Base-by-base conservation (phyloP, 2,113 vertebrate species). In the Falcunculus frontatus region DNA sequence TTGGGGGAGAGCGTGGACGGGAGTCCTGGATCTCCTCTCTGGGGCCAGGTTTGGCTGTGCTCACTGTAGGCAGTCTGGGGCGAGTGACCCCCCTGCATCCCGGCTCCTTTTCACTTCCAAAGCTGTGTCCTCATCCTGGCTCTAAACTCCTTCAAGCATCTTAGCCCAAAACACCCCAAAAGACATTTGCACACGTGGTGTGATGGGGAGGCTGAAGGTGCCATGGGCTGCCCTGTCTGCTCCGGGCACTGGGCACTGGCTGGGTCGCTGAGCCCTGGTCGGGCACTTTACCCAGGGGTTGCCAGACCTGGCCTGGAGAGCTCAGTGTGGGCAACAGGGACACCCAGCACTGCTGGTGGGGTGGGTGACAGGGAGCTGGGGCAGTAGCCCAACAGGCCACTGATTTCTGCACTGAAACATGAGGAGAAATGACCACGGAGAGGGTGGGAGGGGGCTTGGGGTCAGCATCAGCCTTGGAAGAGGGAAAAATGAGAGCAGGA, bases 231-330 rank as follows among this genome's bases (percentile, higher is more conserved):
- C 23, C 14, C 11, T 41, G 0, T 26, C 29, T 41, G 42, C 42
- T n/a, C 35, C 0, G 1, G 42, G 87, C 5, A 11, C 35, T 13
- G 59, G n/a, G n/a, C 53, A 11, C 42, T 41, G 4, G 1, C 55
- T 33, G 6, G 18, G 22, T 37, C 0, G 1, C 50, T 11, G n/a
- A 79, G 49, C 46, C 35, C 35, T 0, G 0, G 10, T 7, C 0
- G 0, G 44, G 18, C n/a, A 5, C n/a, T 49, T 57, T 3, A 13
- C 15, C 37, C 37, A 10, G 22, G n/a, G 30, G 6, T 12, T 79
- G 49, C 26, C 76, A 64, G 49, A 29, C 18, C 72, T 2, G 19
- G 52, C 59, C 76, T 5, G 65, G 21, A 39, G 65, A 42, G 68
- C 81, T 72, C 63, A 4, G 30, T 0, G 1, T 7, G 52, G 90